Evolutionary conservation across 2,113 vertebrate genomes (phyloP).

Genomic region (Psammodynastes pulverulentus): DNA sequence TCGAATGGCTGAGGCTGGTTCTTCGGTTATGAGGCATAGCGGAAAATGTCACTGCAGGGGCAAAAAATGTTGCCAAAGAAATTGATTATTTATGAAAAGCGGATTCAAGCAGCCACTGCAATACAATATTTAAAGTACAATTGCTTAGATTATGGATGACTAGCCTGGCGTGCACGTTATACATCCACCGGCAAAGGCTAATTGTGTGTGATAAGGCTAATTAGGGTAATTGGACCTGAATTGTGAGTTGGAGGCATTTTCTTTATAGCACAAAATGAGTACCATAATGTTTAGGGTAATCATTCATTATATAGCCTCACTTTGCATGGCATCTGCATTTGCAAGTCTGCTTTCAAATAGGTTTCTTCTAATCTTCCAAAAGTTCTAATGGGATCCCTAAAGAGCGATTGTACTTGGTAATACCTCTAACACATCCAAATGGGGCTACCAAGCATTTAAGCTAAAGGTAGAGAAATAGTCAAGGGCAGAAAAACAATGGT

Average conservation of each 20-base stretch:
- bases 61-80: slow-evolving; percentile 13
- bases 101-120: not conserved
- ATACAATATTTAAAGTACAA: not conserved
- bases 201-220: slow-evolving; percentile 41
- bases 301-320: slow-evolving; percentile 20
- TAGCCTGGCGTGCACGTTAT: slow-evolving; percentile 12
- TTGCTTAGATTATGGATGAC: not conserved
- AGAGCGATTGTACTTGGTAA: not conserved
- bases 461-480: not conserved
- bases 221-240: slow-evolving; percentile 47
- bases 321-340: not conserved
- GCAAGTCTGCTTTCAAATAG: not conserved
- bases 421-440: not conserved
- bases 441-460: not conserved
- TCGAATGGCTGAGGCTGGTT: not conserved
- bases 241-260: slow-evolving; percentile 34
- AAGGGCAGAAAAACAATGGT: not conserved
- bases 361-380: not conserved
- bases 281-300: slow-evolving; percentile 26
- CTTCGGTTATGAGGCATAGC: slow-evolving; percentile 1
- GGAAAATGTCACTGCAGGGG: not conserved
- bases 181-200: slow-evolving; percentile 19
- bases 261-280: slow-evolving; percentile 52
- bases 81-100: not conserved
- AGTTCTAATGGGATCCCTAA: not conserved